A percentile compares a stretch with the other conserved stretches of the same genome.
These are phyloP conservation scores for Saxidomus purpurata DNA, from an alignment of 1,140 invertebrate species.

Conservation along the genomic window DNA sequence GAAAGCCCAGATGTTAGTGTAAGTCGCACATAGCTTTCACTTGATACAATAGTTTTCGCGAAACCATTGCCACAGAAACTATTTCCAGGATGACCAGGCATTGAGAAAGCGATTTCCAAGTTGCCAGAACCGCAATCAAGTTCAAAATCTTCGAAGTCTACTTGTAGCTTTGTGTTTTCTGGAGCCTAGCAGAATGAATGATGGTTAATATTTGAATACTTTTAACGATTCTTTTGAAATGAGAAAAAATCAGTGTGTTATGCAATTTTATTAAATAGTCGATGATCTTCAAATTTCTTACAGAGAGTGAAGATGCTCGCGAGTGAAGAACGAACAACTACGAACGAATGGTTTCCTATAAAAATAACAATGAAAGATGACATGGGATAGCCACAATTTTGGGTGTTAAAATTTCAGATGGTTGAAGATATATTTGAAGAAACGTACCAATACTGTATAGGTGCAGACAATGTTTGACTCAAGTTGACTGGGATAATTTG, in stretches of 20 bases:
- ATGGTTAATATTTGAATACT: too few species aligned
- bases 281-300: too few species aligned
- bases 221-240: too few species aligned
- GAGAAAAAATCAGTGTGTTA: too few species aligned
- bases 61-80: constrained; percentile 27
- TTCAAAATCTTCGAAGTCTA: constrained; percentile 33
- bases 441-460: constrained; percentile 2
- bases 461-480: neutral
- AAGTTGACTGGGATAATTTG: neutral
- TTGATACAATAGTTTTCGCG: constrained; percentile 25
- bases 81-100: constrained; percentile 15
- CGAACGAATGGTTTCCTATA: too few species aligned
- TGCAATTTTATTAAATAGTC: too few species aligned
- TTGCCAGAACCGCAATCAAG: neutral
- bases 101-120: constrained; percentile 5
- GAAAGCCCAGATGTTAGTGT: neutral
- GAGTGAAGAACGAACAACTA: too few species aligned
- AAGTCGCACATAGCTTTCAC: constrained; percentile 11
- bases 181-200: constrained; percentile 6
- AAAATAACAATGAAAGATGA: too few species aligned
- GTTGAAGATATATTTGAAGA: too few species aligned
- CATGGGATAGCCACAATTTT: too few species aligned
- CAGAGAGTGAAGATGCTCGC: too few species aligned
- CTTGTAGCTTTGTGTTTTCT: neutral
- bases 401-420: too few species aligned